Percentiles rank a stretch among this genome's conserved stretches.
Conservation (phyloP, 2,113 vertebrate species). For the Collichthys lucidus region DNA sequence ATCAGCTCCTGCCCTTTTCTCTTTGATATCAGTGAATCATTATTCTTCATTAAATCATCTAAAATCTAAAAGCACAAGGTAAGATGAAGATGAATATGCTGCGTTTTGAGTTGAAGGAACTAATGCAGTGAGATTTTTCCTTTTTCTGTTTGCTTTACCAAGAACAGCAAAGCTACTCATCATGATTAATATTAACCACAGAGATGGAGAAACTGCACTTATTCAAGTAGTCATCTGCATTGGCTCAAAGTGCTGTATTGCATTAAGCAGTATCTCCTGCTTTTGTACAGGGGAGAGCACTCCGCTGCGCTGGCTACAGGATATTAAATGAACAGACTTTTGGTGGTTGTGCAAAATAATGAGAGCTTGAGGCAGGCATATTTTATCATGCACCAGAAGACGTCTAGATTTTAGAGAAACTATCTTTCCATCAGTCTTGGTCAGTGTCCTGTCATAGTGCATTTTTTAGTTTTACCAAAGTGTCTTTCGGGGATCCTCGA, state of each 20-base stretch:
- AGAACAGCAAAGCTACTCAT: conserved; percentile 49
- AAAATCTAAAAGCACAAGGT: conserved; percentile 21
- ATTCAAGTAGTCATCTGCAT: conserved; percentile 58
- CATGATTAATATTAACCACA: conserved; percentile 66
- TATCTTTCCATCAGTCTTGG: conserved; percentile 39
- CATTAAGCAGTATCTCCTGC: conserved; percentile 53
- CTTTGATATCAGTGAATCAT: conserved; percentile 4
- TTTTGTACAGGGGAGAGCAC: conserved; percentile 55
- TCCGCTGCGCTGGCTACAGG: conserved; percentile 28
- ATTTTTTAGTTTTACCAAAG: conserved; percentile 62
- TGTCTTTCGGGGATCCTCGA: conserved; percentile 49
- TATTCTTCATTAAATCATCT: conserved; percentile 27
- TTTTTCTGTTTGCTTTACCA: conserved; percentile 55
- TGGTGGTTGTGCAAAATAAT: conserved; percentile 44
- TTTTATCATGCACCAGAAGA: conserved; percentile 37
- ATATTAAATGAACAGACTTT: conserved; percentile 32
- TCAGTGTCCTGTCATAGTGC: conserved; percentile 55
- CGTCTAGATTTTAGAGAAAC: conserved; percentile 21
- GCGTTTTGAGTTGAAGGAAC: not conserved
- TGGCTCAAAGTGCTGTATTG: conserved; percentile 56
- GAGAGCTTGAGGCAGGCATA: conserved; percentile 31
- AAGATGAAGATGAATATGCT: conserved; percentile 26
- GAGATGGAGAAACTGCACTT: conserved; percentile 52
- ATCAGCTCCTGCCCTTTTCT: conserved; percentile 7
- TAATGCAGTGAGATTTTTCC: not conserved